phyloP scores from a whole-genome alignment of 2,113 vertebrate species.

The Corythaeola cristata region DNA sequence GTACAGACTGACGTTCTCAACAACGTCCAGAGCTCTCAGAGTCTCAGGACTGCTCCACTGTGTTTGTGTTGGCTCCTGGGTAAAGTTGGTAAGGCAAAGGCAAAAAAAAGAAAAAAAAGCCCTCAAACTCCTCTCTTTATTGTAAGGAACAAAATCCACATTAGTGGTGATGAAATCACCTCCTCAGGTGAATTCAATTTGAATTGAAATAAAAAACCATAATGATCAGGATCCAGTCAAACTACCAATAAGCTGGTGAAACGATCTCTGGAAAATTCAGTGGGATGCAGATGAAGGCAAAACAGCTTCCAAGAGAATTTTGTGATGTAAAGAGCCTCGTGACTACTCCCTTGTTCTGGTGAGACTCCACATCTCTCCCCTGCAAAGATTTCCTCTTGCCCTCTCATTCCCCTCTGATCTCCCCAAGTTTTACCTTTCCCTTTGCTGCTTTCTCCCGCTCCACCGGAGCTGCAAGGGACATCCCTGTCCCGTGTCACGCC shows the following conservation, averaged over 20 bases:
- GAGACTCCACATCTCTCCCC: neutral
- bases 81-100: neutral
- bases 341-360: neutral
- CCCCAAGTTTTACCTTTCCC: rapidly evolving
- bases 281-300: neutral
- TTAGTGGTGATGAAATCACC: neutral
- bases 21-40: neutral
- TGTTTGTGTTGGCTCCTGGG: neutral
- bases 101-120: neutral
- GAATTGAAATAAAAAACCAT: neutral
- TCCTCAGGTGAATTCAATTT: neutral
- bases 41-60: no score
- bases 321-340: neutral
- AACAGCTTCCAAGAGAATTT: neutral
- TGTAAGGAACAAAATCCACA: neutral
- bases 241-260: neutral
- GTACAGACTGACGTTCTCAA: neutral
- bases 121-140: neutral
- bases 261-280: neutral
- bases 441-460: neutral
- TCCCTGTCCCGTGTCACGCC: neutral
- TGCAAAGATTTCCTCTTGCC: neutral
- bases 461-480: neutral
- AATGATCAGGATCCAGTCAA: neutral
- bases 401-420: neutral